phyloP scores from a whole-genome alignment of 2,113 vertebrate genomes.

The Dicrurus megarhynchus region DNA sequence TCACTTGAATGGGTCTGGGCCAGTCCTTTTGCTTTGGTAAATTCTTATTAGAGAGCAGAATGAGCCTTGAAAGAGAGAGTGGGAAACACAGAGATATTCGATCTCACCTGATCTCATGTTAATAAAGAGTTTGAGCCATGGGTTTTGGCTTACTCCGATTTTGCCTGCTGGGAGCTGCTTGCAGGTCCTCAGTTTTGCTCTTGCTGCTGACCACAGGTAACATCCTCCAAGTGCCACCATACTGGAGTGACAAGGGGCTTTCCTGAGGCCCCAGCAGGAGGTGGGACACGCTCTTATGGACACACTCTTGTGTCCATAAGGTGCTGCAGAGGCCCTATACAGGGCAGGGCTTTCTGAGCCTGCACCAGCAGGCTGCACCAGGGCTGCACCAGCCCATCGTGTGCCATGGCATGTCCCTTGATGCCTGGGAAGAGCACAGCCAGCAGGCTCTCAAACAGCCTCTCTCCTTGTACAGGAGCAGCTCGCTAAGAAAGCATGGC shows the following conservation, averaged over 20 bases:
- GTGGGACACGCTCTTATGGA: neutral
- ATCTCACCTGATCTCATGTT: neutral
- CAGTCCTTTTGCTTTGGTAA: neutral
- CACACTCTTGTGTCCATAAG: fast-evolving
- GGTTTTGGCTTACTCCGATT: neutral
- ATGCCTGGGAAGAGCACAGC: neutral
- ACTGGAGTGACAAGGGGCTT: neutral
- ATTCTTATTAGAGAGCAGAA: neutral
- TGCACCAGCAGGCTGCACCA: no score
- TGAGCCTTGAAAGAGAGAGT: neutral
- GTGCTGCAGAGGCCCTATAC: neutral
- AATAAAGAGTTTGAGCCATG: neutral
- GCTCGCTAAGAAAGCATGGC: neutral
- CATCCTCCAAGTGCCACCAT: neutral
- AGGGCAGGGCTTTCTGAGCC: neutral
- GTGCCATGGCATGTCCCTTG: neutral
- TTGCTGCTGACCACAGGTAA: neutral
- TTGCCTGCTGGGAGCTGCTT: neutral
- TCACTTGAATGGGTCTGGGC: neutral
- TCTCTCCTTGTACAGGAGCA: neutral
- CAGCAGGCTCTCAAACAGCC: no score
- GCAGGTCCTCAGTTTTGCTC: neutral
- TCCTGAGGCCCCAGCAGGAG: neutral
- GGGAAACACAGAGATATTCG: neutral
- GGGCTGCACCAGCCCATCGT: fast-evolving